These are phyloP conservation scores for Pristionchus japonicus DNA, from an alignment of 2,888 invertebrate species.

Conservation along the genomic window DNA sequence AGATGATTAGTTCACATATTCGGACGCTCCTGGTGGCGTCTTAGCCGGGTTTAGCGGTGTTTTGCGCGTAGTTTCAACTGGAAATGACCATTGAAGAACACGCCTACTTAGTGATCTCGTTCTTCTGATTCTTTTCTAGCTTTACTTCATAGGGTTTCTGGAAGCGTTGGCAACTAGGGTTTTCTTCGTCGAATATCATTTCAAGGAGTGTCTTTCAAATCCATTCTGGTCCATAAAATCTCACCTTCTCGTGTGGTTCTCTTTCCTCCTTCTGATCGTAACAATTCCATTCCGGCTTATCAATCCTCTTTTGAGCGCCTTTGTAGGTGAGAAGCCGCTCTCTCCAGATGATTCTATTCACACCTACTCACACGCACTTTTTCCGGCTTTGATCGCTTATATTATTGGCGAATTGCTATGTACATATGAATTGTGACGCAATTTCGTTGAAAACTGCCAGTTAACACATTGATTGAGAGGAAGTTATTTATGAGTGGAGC, in stretches of 20 bases:
- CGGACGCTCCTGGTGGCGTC: too few relatives aligned
- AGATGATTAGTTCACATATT: too few relatives aligned
- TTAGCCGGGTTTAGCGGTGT: not conserved
- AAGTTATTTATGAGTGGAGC: too few relatives aligned
- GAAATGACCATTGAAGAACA: not conserved
- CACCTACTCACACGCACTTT: not conserved
- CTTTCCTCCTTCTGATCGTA: not conserved
- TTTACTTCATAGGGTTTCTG: too few relatives aligned
- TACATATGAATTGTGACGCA: not conserved
- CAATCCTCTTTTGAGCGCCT: not conserved
- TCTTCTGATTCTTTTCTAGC: too few relatives aligned
- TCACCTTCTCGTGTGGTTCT: not conserved
- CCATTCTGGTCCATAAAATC: not conserved
- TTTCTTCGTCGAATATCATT: not conserved
- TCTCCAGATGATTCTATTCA: not conserved
- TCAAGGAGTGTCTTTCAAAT: not conserved
- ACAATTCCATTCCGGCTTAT: not conserved
- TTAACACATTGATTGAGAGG: too few relatives aligned
- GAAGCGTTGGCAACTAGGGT: too few relatives aligned
- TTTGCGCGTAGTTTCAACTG: not conserved
- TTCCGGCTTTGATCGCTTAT: constrained; percentile 33
- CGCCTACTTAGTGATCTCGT: not conserved
- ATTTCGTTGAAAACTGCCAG: too few relatives aligned
- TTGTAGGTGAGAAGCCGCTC: constrained; percentile 26
- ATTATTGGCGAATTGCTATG: not conserved